Conservation (phyloP, 2,797 vertebrate genomes). For the Chelon auratus region DNA sequence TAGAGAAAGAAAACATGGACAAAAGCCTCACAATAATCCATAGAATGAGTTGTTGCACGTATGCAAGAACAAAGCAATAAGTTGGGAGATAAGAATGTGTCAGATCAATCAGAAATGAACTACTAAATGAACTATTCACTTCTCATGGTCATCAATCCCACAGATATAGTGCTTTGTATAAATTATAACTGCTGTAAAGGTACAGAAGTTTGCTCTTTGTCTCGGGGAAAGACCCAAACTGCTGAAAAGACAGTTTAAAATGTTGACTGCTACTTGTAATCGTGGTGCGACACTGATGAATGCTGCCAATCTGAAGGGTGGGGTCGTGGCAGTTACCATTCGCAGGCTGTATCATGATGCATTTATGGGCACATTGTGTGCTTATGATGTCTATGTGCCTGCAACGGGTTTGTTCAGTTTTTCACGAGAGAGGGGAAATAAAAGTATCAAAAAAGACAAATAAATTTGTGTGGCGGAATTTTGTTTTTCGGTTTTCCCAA, state of each 20-base stretch:
- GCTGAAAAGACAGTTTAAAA: neutral
- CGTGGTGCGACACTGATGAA: constrained; percentile 6
- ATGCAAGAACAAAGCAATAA: neutral
- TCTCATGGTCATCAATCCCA: neutral
- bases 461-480: neutral
- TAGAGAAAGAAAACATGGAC: too few species aligned
- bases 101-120: neutral
- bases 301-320: constrained; percentile 16
- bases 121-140: neutral
- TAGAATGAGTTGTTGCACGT: too few species aligned
- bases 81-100: neutral
- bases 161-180: neutral
- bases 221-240: neutral
- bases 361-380: neutral
- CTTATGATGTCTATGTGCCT: neutral
- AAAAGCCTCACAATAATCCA: too few species aligned
- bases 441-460: neutral
- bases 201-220: neutral
- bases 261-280: constrained; percentile 14
- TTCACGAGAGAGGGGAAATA: neutral
- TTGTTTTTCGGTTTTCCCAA: neutral
- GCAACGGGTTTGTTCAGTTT: neutral
- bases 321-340: constrained; percentile 8
- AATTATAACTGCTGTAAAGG: neutral
- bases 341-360: constrained; percentile 9